A percentile compares a stretch with the other conserved stretches of the same genome.
Evolutionary conservation across 1,140 invertebrate species (phyloP).

Genomic region (Cardiocondyla obscurior): DNA sequence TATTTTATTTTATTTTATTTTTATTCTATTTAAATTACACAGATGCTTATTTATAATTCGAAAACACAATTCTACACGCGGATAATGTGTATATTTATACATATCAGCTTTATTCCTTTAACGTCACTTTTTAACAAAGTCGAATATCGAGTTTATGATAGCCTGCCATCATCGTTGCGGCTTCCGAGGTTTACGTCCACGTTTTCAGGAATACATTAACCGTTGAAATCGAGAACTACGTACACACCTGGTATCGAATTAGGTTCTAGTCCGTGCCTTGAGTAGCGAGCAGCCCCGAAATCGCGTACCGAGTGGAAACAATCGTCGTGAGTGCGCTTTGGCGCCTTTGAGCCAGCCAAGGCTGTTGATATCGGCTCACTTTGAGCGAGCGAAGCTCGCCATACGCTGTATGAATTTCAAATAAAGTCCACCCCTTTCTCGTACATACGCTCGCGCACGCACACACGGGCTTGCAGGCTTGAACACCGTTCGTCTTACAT

Average conservation of each 20-base stretch:
- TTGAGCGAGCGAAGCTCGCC: slow-evolving; percentile 57
- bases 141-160: neutral
- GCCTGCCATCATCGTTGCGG: neutral
- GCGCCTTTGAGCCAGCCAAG: slow-evolving; percentile 62
- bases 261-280: slow-evolving; percentile 37
- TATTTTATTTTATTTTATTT: neutral
- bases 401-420: slow-evolving; percentile 72
- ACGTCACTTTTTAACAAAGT: too few species aligned
- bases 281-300: slow-evolving; percentile 45
- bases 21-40: neutral
- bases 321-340: slow-evolving; percentile 63
- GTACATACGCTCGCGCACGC: neutral
- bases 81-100: neutral
- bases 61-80: neutral
- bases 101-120: neutral
- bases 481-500: neutral
- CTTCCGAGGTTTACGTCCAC: neutral
- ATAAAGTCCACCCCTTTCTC: slow-evolving; percentile 49
- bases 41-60: neutral
- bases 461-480: too few species aligned
- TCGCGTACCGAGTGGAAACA: slow-evolving; percentile 59
- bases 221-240: slow-evolving; percentile 25
- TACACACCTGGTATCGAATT: slow-evolving; percentile 30
- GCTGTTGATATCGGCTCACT: slow-evolving; percentile 70
- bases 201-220: slow-evolving; percentile 34